phyloP scores from a whole-genome alignment of 1,140 invertebrate species.

The Acyrthosiphon pisum region DNA sequence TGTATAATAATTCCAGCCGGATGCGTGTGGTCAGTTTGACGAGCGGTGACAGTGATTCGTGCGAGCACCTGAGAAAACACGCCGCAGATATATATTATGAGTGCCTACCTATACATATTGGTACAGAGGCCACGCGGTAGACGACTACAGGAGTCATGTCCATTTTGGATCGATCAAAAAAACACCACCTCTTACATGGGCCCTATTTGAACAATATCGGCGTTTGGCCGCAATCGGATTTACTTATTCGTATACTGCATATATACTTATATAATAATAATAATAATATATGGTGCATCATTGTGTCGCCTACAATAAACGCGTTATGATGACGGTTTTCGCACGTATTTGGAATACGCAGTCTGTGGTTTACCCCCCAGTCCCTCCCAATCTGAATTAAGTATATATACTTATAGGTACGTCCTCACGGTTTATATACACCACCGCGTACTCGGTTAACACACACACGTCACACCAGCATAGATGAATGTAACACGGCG shows the following conservation, averaged over 20 bases:
- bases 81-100: not conserved
- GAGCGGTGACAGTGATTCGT: conserved; percentile 38
- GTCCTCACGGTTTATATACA: not conserved
- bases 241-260: not conserved
- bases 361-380: not conserved
- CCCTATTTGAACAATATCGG: not conserved
- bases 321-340: conserved; percentile 31
- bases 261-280: not conserved
- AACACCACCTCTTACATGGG: not conserved
- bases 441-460: not conserved
- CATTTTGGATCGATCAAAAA: conserved; percentile 43
- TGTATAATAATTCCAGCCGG: conserved; percentile 31
- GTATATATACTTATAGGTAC: not conserved
- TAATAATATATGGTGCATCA: not conserved
- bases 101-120: not conserved
- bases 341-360: conserved; percentile 30
- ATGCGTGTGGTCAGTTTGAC: conserved; percentile 57
- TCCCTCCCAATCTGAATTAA: not conserved
- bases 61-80: conserved; percentile 43
- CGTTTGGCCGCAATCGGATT: conserved; percentile 4
- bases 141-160: conserved; percentile 37
- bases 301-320: not conserved
- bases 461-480: not conserved
- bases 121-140: not conserved
- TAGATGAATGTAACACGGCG: not conserved